Evolutionary conservation across 35 echinoderm and acorn worm genomes (phyloP).

Genomic region (Acanthaster planci): DNA sequence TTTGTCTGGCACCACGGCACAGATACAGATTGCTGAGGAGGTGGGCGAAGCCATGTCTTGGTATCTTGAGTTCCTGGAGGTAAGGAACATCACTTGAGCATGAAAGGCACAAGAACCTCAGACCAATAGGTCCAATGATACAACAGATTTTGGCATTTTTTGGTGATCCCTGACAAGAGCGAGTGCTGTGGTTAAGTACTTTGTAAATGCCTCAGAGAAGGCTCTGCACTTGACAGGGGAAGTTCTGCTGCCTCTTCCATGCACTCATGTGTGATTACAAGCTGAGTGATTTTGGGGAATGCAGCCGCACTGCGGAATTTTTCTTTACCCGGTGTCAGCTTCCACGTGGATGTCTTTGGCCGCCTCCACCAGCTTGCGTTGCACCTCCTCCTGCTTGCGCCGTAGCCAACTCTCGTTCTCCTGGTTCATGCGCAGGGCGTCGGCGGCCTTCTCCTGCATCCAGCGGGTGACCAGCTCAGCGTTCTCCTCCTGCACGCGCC

Average conservation of each 20-base stretch:
- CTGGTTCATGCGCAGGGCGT: slow-evolving; percentile 66
- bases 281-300: too few species aligned
- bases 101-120: background rate
- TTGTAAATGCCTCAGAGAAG: too few species aligned
- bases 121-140: too few species aligned
- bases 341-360: slow-evolving; percentile 23
- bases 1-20: slow-evolving; percentile 24
- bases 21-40: slow-evolving; percentile 1
- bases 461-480: slow-evolving; percentile 68
- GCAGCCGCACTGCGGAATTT: too few species aligned
- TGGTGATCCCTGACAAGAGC: too few species aligned
- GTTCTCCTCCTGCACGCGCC: slow-evolving; percentile 65
- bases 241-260: too few species aligned
- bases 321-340: background rate
- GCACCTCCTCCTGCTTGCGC: slow-evolving; percentile 58
- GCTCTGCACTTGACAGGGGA: too few species aligned
- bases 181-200: too few species aligned
- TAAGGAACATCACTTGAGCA: background rate
- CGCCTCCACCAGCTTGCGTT: slow-evolving; percentile 53
- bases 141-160: too few species aligned
- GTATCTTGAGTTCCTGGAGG: background rate
- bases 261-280: too few species aligned
- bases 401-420: slow-evolving; percentile 66
- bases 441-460: slow-evolving; percentile 72
- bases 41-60: background rate